A percentile compares a stretch with the other conserved stretches of the same genome.
These are phyloP conservation scores for Berghia stephanieae DNA, from an alignment of 1,140 invertebrate genomes.

Conservation along the genomic window DNA sequence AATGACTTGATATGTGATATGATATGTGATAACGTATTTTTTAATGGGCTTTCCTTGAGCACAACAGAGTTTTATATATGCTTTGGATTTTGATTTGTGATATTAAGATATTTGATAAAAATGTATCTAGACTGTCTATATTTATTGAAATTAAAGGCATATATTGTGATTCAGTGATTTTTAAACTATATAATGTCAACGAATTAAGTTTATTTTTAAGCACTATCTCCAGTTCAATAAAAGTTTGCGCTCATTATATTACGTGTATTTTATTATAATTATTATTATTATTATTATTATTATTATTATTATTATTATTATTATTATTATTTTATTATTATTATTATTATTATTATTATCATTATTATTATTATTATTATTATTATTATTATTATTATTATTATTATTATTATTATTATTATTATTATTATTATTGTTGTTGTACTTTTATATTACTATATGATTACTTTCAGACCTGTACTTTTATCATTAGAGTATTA, in stretches of 20 bases:
- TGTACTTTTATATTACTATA: neutral
- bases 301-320: neutral
- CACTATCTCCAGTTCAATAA: neutral
- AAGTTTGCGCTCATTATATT: neutral
- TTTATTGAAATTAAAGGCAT: too few relatives aligned
- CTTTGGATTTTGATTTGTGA: too few relatives aligned
- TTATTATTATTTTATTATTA: neutral
- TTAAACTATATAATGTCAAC: neutral
- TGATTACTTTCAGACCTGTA: too few relatives aligned
- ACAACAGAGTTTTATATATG: too few relatives aligned
- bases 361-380: constrained; percentile 9
- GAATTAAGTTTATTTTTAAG: neutral
- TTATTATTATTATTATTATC: constrained; percentile 6
- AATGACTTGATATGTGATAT: too few relatives aligned
- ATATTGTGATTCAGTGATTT: neutral
- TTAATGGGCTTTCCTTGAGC: too few relatives aligned
- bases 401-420: constrained; percentile 3
- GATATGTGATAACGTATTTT: too few relatives aligned
- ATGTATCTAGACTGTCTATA: too few relatives aligned
- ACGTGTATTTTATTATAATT: neutral
- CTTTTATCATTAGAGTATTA: too few relatives aligned
- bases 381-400: neutral
- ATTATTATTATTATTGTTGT: neutral
- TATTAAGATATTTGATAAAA: too few relatives aligned
- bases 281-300: neutral